These are phyloP conservation scores for Bombus pyrosoma DNA, from an alignment of 1,140 invertebrate species.

Conservation along the genomic window DNA sequence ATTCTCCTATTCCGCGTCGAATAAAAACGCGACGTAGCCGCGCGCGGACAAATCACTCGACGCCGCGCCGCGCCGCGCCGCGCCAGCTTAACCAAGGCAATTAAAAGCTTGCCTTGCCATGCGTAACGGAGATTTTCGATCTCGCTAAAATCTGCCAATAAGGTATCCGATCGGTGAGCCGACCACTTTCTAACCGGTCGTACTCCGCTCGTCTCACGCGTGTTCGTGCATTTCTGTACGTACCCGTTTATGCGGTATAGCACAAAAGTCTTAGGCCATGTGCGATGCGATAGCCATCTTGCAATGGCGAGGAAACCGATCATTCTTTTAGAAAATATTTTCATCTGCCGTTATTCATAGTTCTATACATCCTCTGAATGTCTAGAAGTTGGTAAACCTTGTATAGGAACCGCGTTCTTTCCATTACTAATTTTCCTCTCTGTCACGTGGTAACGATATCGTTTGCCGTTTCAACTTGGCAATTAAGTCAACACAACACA, in stretches of 20 bases:
- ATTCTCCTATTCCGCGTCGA: slow-evolving; percentile 8
- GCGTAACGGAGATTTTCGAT: slow-evolving; percentile 32
- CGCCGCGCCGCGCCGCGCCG: neutral
- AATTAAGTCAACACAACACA: no score
- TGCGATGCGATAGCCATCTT: neutral
- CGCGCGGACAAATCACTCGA: neutral
- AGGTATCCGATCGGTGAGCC: neutral
- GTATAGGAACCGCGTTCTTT: no score
- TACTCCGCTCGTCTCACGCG: neutral
- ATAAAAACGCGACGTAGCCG: neutral
- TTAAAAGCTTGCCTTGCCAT: slow-evolving; percentile 1
- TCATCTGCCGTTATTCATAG: no score
- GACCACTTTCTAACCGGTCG: slow-evolving; percentile 27
- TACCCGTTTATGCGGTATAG: neutral
- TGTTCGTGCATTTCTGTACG: neutral
- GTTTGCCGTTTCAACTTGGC: no score
- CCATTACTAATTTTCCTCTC: no score
- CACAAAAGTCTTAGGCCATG: neutral
- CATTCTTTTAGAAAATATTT: neutral
- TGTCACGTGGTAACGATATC: no score
- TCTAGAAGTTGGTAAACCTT: no score
- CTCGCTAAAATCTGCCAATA: slow-evolving; percentile 24
- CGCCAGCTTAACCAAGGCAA: neutral
- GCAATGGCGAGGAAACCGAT: neutral
- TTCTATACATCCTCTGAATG: no score